These are phyloP conservation scores for Agonopterix arenella DNA, from an alignment of 2,888 invertebrate species.

Conservation along the genomic window DNA sequence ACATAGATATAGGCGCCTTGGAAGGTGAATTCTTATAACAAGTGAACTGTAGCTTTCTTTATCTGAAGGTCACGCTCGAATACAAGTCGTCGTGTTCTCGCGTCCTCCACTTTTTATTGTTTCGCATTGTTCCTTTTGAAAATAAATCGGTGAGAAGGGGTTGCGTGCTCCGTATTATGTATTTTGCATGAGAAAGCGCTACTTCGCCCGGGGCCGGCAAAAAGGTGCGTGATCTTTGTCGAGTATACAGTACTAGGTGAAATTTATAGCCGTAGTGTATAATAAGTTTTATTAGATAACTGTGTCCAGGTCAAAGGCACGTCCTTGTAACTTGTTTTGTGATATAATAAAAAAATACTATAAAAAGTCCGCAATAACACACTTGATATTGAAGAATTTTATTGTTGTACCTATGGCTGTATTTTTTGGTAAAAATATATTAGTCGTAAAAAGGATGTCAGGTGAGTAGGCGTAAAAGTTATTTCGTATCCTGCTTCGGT, in stretches of 20 bases:
- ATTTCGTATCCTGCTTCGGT: too few relatives aligned
- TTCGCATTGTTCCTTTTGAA: constrained; percentile 34
- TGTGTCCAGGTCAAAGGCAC: constrained; percentile 12
- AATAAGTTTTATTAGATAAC: constrained; percentile 36
- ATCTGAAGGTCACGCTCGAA: constrained; percentile 20
- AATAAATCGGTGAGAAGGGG: constrained; percentile 31
- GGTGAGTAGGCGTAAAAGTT: neutral
- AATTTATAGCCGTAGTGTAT: constrained; percentile 34
- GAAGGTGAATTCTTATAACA: too few relatives aligned
- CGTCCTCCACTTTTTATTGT: constrained; percentile 32
- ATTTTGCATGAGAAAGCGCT: constrained; percentile 44
- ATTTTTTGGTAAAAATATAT: constrained; percentile 6
- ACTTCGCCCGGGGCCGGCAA: constrained; percentile 25
- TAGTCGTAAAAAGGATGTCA: constrained; percentile 2
- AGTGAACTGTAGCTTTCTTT: constrained; percentile 14
- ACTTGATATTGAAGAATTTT: constrained; percentile 4
- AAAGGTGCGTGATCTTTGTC: constrained; percentile 47
- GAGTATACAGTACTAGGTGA: constrained; percentile 23
- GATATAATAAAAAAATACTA: constrained; percentile 5
- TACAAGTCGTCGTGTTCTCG: constrained; percentile 23
- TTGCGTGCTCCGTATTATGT: constrained; percentile 37
- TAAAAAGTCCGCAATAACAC: constrained; percentile 5
- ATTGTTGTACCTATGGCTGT: neutral
- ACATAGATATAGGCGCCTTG: too few relatives aligned
- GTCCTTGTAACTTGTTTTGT: constrained; percentile 8